Evolutionary conservation across 2,113 vertebrate genomes (phyloP).

Genomic region (Hucho hucho): DNA sequence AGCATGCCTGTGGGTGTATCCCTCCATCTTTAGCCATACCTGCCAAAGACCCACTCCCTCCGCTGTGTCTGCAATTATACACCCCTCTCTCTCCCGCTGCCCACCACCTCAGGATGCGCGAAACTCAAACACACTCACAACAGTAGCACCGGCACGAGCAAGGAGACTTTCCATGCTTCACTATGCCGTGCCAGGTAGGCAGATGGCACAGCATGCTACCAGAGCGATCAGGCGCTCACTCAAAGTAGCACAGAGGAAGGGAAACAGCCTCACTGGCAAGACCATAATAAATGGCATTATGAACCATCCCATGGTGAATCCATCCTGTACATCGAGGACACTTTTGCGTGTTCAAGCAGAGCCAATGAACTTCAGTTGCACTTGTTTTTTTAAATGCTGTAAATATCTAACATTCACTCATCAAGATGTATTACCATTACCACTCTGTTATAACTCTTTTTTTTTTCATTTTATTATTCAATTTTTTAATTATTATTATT

Average conservation of each 20-base stretch:
- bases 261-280: neutral
- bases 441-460: neutral
- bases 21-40: constrained; percentile 53
- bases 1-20: constrained; percentile 48
- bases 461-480: neutral
- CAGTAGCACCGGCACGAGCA: constrained; percentile 36
- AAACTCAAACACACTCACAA: constrained; percentile 31
- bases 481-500: too few relatives aligned
- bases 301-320: neutral
- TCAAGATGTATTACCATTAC: neutral
- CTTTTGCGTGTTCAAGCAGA: too few relatives aligned
- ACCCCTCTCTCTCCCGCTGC: constrained; percentile 54
- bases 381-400: neutral
- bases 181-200: constrained; percentile 47
- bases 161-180: constrained; percentile 35
- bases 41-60: constrained; percentile 54
- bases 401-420: neutral
- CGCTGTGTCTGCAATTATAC: constrained; percentile 60
- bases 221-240: constrained; percentile 45
- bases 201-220: constrained; percentile 55
- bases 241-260: constrained; percentile 47
- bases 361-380: too few relatives aligned
- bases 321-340: neutral
- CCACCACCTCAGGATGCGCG: constrained; percentile 36
- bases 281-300: neutral